Evolutionary conservation across 2,888 invertebrate species (phyloP).

Genomic region (Sarcophaga variegata): DNA sequence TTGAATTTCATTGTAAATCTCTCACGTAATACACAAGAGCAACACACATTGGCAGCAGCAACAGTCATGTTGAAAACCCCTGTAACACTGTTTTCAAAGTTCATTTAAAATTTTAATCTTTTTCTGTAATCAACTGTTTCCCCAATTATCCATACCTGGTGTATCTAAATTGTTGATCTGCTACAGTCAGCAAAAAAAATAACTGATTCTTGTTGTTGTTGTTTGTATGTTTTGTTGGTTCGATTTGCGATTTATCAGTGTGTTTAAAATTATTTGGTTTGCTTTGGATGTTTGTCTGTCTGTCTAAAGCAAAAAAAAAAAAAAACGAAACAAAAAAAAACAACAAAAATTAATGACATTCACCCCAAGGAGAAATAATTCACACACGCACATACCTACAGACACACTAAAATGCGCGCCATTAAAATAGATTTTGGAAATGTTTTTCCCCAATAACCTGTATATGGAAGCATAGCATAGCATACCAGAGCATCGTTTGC

Average conservation of each 20-base stretch:
- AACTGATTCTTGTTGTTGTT: not conserved
- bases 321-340: too few species aligned
- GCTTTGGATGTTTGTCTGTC: not conserved
- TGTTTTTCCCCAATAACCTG: constrained; percentile 51
- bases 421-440: constrained; percentile 41
- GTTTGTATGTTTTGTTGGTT: not conserved
- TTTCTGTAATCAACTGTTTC: not conserved
- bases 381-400: constrained; percentile 26
- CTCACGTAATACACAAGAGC: not conserved
- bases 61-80: too few species aligned
- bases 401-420: not conserved
- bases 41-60: not conserved
- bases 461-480: not conserved
- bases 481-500: not conserved
- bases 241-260: not conserved
- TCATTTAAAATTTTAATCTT: not conserved
- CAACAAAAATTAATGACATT: constrained; percentile 38
- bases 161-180: not conserved
- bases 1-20: not conserved
- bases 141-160: not conserved
- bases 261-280: not conserved
- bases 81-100: not conserved
- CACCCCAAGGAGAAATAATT: constrained; percentile 48
- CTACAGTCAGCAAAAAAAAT: not conserved
- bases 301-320: too few species aligned